Percentiles rank a stretch among this genome's conserved stretches.
Conservation (phyloP, 1,140 invertebrate species). For the Globodera ellingtonae region DNA sequence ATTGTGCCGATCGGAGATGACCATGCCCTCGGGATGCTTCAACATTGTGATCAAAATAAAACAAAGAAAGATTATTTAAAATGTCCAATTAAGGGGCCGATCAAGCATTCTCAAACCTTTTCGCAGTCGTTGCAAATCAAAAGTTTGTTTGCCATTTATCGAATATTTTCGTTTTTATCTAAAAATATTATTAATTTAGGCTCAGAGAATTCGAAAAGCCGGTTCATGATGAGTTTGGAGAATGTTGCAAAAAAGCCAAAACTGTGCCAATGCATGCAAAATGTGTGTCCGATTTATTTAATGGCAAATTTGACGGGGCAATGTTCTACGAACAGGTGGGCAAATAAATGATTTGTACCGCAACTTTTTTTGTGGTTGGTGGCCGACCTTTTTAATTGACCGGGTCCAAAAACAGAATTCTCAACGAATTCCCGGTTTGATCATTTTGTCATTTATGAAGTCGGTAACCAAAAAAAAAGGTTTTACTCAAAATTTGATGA, state of each 20-base stretch:
- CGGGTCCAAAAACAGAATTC: no score
- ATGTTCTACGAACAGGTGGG: neutral
- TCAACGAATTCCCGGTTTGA: no score
- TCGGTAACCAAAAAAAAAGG: no score
- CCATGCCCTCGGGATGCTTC: slow-evolving; percentile 14
- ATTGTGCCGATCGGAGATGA: slow-evolving; percentile 19
- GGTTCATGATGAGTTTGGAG: slow-evolving; percentile 34
- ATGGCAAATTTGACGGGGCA: slow-evolving; percentile 21
- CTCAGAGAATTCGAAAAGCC: slow-evolving; percentile 33
- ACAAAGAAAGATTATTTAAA: neutral
- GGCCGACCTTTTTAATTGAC: no score
- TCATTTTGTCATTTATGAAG: no score
- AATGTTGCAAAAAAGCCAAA: slow-evolving; percentile 21
- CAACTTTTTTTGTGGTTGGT: no score
- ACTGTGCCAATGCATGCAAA: slow-evolving; percentile 39
- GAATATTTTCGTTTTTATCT: neutral
- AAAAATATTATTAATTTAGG: slow-evolving; percentile 14
- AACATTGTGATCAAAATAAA: slow-evolving; percentile 7
- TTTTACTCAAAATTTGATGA: no score
- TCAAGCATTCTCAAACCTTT: slow-evolving; percentile 27
- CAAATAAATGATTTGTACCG: no score
- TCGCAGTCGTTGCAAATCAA: slow-evolving; percentile 24
- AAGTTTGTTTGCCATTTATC: neutral
- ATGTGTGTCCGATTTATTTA: slow-evolving; percentile 33
- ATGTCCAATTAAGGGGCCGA: slow-evolving; percentile 15